Base-by-base conservation (phyloP, 2,113 vertebrate species). In the Ophthalmolycus amberensis region DNA sequence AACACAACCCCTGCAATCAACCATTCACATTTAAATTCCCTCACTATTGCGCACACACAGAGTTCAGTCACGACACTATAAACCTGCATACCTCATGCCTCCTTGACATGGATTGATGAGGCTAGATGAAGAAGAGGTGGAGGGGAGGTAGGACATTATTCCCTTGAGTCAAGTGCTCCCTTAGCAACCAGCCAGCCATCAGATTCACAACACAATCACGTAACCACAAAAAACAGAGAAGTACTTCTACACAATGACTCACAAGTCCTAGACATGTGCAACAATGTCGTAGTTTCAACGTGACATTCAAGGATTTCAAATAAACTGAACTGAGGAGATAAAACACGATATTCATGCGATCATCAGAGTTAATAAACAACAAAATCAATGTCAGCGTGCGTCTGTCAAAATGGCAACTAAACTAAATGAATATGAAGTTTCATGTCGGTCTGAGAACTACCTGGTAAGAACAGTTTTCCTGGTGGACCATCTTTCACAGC, bases 381-480 rank as follows among this genome's bases (percentile, higher is more conserved):
- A 71, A 59, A n/a, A 79, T 54, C 27, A 25, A 54, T 10, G 25
- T 25, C 9, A 48, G 32, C 38, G 38, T 69, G 66, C 3, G 1
- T 48, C 48, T 46, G 44, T 67, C 9, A 50, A 38, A 72, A 29
- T 25, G n/a, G 12, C 27, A 74, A 27, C 38, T 22, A 9, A 62
- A 72, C 15, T 5, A 58, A 66, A 62, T 12, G 0, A 56, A 46
- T 60, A 58, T 9, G 6, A 29, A 7, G 59, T 67, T 66, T 75
- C 58, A 73, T 73, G 70, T 0, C 27, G 9, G 46, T 80, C 52
- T 62, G 62, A 82, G 5, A 77, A 66, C 90, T 95, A 99, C 97
- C 97, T 99, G 96, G 90, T 99, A 96, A 52, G 96, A 95, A 91
- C 96, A 97, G 94, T 96, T 97, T 80, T 99, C 97, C 96, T 98